Evolutionary conservation across 1,140 invertebrate genomes (phyloP).

Genomic region (Dolichoris vasculosae): DNA sequence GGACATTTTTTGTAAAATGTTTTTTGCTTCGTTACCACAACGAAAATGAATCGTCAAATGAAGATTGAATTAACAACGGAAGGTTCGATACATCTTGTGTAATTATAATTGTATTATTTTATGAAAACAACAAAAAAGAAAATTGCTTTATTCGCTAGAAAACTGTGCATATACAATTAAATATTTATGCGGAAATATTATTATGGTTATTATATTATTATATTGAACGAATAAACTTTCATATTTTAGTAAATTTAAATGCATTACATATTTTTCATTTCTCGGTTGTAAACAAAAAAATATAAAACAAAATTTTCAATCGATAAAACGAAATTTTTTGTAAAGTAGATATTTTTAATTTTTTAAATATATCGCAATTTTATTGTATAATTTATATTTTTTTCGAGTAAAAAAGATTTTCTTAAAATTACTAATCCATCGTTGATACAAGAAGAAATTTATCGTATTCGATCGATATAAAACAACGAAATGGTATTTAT

Average conservation of each 20-base stretch:
- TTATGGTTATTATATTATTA: too few relatives aligned
- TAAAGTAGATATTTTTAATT: background rate
- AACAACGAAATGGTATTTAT: background rate
- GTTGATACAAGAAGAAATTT: background rate
- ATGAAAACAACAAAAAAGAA: background rate
- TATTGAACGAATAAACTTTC: background rate
- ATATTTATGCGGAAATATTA: too few relatives aligned
- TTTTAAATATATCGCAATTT: constrained; percentile 1
- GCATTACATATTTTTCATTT: background rate
- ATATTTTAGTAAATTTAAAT: background rate
- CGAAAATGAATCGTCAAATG: background rate
- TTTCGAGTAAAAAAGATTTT: background rate
- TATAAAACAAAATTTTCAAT: background rate
- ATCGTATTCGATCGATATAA: background rate
- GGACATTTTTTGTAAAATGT: background rate
- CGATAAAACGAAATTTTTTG: background rate
- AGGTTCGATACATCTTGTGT: background rate
- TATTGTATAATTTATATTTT: background rate
- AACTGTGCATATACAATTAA: too few relatives aligned
- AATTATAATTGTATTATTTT: background rate
- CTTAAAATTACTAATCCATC: background rate
- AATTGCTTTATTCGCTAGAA: background rate
- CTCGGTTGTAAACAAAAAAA: background rate
- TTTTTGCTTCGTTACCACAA: background rate
- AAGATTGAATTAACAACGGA: background rate